phyloP scores from a whole-genome alignment of 1,140 invertebrate genomes.

The Amyelois transitella region DNA sequence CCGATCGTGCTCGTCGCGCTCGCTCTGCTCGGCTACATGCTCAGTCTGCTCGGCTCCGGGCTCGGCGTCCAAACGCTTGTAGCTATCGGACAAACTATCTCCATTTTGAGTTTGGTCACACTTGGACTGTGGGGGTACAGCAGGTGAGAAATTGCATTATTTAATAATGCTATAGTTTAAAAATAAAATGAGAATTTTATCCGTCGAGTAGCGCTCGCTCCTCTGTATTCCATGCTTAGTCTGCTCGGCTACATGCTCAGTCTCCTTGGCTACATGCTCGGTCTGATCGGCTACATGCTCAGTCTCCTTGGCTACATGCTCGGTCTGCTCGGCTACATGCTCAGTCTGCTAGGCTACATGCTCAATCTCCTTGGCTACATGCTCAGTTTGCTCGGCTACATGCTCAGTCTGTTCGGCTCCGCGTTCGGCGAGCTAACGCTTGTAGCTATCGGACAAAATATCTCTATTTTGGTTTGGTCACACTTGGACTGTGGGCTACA shows the following conservation, averaged over 20 bases:
- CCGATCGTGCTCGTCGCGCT: slow-evolving; percentile 92
- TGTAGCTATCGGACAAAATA: slow-evolving; percentile 87
- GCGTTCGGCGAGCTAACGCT: slow-evolving; percentile 88
- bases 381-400: slow-evolving; percentile 86
- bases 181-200: too few species aligned
- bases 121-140: slow-evolving; percentile 87
- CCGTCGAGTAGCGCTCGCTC: too few species aligned
- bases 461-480: slow-evolving; percentile 83
- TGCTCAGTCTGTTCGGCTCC: slow-evolving; percentile 86
- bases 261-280: too few species aligned
- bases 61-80: slow-evolving; percentile 88
- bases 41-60: slow-evolving; percentile 86
- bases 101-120: slow-evolving; percentile 82
- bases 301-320: slow-evolving; percentile 87
- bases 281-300: slow-evolving; percentile 86
- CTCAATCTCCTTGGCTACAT: too few species aligned
- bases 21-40: slow-evolving; percentile 87
- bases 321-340: slow-evolving; percentile 87
- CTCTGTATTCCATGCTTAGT: slow-evolving; percentile 83
- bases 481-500: slow-evolving; percentile 85
- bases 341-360: slow-evolving; percentile 87
- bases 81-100: slow-evolving; percentile 86
- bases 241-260: too few species aligned
- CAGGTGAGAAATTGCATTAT: too few species aligned
- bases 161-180: too few species aligned